phyloP scores from a whole-genome alignment of 2,113 vertebrate genomes.

The Stictonetta naevosa region DNA sequence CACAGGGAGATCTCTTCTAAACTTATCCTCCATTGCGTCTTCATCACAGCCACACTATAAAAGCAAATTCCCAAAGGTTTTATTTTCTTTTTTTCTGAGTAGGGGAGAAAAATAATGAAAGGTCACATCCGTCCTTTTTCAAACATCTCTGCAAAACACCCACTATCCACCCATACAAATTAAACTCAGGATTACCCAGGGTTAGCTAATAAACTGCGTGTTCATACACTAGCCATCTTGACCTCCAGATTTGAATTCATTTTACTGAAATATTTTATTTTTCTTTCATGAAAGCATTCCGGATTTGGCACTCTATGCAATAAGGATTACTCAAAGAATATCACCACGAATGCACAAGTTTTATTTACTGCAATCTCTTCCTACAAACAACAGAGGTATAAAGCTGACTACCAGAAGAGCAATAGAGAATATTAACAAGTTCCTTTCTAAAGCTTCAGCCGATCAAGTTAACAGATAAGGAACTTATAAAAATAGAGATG shows the following conservation, averaged over 20 bases:
- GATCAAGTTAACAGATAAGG: neutral
- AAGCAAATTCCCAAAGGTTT: neutral
- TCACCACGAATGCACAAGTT: neutral
- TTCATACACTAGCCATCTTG: neutral
- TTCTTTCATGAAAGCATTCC: neutral
- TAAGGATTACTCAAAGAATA: neutral
- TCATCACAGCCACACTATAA: neutral
- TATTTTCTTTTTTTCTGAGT: neutral
- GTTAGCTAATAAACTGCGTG: neutral
- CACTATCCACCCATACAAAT: neutral
- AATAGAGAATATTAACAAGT: neutral
- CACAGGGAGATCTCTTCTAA: neutral
- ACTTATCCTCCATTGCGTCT: neutral
- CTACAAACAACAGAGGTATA: neutral
- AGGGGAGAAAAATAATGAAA: neutral
- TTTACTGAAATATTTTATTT: conserved; percentile 29
- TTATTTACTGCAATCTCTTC: neutral
- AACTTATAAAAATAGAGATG: neutral
- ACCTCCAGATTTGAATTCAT: conserved; percentile 8
- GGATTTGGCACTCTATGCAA: neutral
- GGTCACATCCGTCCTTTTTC: neutral
- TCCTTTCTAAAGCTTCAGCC: neutral
- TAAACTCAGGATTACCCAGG: neutral
- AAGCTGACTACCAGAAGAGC: neutral
- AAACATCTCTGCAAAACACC: neutral